phyloP scores from a whole-genome alignment of 2,797 vertebrate genomes.

The Dermochelys coriacea region DNA sequence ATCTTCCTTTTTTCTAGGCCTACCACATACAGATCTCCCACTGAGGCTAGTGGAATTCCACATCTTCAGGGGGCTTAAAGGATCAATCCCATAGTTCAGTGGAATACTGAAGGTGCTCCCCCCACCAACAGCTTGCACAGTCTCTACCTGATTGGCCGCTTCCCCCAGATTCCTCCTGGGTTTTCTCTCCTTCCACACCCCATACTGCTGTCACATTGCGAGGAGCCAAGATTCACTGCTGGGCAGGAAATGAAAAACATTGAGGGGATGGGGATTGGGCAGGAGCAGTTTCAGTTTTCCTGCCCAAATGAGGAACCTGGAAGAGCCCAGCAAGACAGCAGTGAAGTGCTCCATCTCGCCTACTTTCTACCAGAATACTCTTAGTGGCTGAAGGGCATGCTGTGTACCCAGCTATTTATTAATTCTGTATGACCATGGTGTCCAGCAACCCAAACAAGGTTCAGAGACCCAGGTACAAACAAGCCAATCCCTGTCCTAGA shows the following conservation, averaged over 20 bases:
- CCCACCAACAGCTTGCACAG: not conserved
- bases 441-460: not conserved
- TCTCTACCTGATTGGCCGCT: not conserved
- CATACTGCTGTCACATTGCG: not conserved
- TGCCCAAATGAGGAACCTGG: not conserved
- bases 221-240: not conserved
- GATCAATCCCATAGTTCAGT: not conserved
- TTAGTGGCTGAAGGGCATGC: fast-evolving
- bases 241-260: not conserved
- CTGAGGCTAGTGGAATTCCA: not conserved
- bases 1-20: not conserved
- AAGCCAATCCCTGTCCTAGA: not conserved
- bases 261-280: not conserved
- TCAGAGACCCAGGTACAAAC: not conserved
- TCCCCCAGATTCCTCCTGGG: not conserved
- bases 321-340: not conserved
- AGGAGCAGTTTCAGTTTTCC: not conserved
- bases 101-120: not conserved
- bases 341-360: fast-evolving
- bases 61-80: not conserved
- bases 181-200: not conserved
- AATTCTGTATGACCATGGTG: not conserved
- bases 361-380: fast-evolving
- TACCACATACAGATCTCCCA: not conserved
- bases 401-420: not conserved